Percentiles rank a stretch among this genome's conserved stretches.
These are phyloP conservation scores for Sprattus sprattus DNA, from an alignment of 2,113 vertebrate genomes.

Conservation along the genomic window DNA sequence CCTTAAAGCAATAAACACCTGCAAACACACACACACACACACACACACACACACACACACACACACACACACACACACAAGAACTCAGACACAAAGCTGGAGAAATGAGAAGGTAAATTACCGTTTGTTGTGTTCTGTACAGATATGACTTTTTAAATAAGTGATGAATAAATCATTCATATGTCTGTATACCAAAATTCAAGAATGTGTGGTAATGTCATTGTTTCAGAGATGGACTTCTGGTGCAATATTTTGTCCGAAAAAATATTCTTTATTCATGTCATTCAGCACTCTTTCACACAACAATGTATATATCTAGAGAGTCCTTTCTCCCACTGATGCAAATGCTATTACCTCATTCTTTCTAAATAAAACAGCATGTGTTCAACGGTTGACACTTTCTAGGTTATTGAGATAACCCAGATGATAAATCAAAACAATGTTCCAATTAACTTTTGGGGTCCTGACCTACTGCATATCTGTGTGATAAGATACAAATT, in stretches of 20 bases:
- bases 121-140: background rate
- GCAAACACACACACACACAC: background rate
- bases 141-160: background rate
- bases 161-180: background rate
- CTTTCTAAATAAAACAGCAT: background rate
- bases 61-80: background rate
- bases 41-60: background rate
- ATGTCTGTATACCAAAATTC: background rate
- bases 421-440: background rate
- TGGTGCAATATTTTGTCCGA: too few species aligned
- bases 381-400: background rate
- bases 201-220: background rate
- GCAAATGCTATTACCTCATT: background rate
- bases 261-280: too few species aligned
- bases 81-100: background rate
- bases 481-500: background rate
- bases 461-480: too few species aligned
- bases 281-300: background rate
- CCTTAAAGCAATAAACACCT: background rate
- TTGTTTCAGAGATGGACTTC: background rate
- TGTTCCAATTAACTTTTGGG: background rate
- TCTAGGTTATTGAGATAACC: background rate
- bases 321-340: background rate
- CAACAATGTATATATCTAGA: background rate
- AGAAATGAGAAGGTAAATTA: background rate